Evolutionary conservation across 1,140 invertebrate species (phyloP).

Genomic region (Telenomus remus): DNA sequence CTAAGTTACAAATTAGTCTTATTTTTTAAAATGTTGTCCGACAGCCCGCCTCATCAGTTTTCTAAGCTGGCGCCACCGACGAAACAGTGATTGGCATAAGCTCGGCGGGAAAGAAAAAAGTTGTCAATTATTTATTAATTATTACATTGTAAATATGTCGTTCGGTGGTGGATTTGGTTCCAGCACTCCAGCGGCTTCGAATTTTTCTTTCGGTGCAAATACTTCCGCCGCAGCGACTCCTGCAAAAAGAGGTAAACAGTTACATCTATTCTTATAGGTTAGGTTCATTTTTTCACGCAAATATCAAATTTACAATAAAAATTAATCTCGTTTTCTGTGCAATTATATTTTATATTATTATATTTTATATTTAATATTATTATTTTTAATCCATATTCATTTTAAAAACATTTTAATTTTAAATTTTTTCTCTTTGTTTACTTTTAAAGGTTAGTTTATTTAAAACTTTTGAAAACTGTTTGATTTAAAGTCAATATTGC

Average conservation of each 20-base stretch:
- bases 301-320: too few species aligned
- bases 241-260: slow-evolving; percentile 66
- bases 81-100: background rate
- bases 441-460: slow-evolving; percentile 9
- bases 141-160: slow-evolving; percentile 64
- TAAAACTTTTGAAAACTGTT: background rate
- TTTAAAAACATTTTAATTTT: background rate
- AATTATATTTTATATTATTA: background rate
- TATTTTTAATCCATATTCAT: background rate
- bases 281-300: slow-evolving; percentile 41
- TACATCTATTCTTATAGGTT: background rate
- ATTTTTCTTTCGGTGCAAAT: slow-evolving; percentile 66
- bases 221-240: slow-evolving; percentile 64
- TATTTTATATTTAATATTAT: background rate
- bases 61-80: too few species aligned
- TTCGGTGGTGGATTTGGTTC: slow-evolving; percentile 68
- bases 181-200: slow-evolving; percentile 60
- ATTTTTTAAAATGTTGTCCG: too few species aligned
- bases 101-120: slow-evolving; percentile 37
- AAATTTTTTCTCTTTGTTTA: slow-evolving; percentile 1
- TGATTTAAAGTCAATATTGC: too few species aligned
- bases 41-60: too few species aligned
- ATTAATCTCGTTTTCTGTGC: slow-evolving; percentile 26
- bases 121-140: slow-evolving; percentile 2
- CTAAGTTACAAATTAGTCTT: too few species aligned